Conservation (phyloP, 2,888 invertebrate genomes). For the Caenorhabditis sinica region DNA sequence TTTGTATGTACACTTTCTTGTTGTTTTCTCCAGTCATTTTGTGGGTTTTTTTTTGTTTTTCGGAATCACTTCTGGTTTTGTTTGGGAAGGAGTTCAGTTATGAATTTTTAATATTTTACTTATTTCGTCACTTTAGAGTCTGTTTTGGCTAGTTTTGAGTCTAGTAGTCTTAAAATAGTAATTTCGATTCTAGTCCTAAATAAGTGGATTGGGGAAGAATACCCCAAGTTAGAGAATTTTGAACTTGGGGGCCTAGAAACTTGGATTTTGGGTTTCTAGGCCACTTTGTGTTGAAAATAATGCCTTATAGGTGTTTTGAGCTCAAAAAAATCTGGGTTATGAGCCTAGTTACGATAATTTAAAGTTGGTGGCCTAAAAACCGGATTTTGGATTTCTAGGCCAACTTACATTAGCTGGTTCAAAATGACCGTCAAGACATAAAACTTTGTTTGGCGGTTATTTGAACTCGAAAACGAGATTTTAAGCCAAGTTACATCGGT, state of each 20-base stretch:
- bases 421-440: not conserved
- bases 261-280: too few relatives aligned
- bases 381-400: not conserved
- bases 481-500: not conserved
- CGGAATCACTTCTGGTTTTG: not conserved
- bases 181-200: too few relatives aligned
- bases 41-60: not conserved
- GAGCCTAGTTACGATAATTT: too few relatives aligned
- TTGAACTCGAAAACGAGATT: not conserved
- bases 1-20: not conserved
- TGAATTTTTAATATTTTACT: not conserved
- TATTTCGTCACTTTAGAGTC: not conserved
- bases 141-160: not conserved
- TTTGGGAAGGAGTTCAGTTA: conserved; percentile 1
- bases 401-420: not conserved
- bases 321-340: too few relatives aligned
- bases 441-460: not conserved
- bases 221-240: too few relatives aligned
- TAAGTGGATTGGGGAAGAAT: too few relatives aligned
- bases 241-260: not conserved
- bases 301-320: too few relatives aligned
- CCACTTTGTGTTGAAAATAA: too few relatives aligned
- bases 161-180: too few relatives aligned
- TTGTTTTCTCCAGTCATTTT: not conserved
- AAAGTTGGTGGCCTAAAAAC: not conserved